Conservation (phyloP, 2,797 vertebrate species). For the Dromococcyx pavoninus region DNA sequence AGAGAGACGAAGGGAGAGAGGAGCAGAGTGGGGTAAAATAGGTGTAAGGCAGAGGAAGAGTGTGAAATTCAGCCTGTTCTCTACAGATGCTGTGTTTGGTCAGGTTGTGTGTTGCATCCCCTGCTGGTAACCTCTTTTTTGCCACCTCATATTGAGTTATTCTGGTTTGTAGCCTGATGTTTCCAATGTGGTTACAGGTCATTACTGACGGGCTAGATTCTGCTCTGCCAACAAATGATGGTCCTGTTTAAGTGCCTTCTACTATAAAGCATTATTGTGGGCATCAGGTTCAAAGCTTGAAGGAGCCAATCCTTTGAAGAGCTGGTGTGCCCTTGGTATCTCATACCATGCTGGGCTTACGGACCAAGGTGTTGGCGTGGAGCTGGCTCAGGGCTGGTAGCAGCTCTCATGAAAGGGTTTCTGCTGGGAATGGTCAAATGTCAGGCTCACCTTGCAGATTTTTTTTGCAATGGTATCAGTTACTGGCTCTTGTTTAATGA, state of each 20-base stretch:
- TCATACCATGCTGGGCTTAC: accelerated
- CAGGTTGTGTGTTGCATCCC: neutral
- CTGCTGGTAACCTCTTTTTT: neutral
- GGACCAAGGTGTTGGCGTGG: neutral
- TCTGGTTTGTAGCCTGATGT: neutral
- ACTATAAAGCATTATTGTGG: neutral
- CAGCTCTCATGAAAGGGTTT: neutral
- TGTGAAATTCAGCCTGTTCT: neutral
- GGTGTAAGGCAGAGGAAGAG: neutral
- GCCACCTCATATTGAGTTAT: neutral
- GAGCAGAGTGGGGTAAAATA: neutral
- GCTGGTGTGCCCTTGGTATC: neutral
- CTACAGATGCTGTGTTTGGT: neutral
- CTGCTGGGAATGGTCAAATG: neutral
- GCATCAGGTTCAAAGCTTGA: neutral
- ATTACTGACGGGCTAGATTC: neutral
- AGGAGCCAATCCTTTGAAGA: neutral
- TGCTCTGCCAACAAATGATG: neutral
- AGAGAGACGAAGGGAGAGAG: neutral
- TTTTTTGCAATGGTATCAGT: neutral
- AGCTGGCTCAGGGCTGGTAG: neutral
- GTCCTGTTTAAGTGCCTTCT: neutral
- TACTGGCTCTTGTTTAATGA: neutral
- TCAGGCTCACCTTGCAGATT: neutral
- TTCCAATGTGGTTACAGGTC: neutral